Percentiles rank a stretch among this genome's conserved stretches.
Evolutionary conservation across 2,113 vertebrate species (phyloP).

Genomic region (Eulemur macaco): DNA sequence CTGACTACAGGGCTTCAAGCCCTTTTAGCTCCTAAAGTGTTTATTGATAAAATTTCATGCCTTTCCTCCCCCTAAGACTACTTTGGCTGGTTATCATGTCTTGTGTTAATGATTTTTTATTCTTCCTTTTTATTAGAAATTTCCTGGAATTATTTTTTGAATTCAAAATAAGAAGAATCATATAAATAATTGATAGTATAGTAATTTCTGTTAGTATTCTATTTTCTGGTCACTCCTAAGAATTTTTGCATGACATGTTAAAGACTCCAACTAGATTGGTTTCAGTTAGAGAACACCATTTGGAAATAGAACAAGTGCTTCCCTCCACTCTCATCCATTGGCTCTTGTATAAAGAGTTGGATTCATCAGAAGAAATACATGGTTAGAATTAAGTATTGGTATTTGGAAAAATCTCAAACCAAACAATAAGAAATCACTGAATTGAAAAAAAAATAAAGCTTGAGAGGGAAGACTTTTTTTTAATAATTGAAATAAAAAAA

Average conservation of each 20-base stretch:
- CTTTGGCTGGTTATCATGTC: background rate
- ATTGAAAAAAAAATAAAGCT: background rate
- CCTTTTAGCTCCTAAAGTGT: background rate
- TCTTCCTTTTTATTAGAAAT: background rate
- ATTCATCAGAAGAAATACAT: background rate
- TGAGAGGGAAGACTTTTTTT: background rate
- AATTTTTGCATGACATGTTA: background rate
- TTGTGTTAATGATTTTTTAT: background rate
- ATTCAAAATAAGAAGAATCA: slow-evolving; percentile 26
- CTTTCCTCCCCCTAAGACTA: background rate
- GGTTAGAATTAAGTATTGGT: background rate
- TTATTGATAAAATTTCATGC: background rate
- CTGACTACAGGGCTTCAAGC: background rate
- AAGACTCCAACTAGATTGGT: background rate
- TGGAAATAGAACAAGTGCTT: background rate
- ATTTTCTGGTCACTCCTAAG: background rate
- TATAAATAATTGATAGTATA: background rate
- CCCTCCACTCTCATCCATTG: background rate
- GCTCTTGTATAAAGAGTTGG: background rate
- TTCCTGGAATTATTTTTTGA: slow-evolving; percentile 14
- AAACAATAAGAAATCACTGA: background rate
- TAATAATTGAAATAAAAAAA: background rate
- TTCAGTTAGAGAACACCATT: background rate
- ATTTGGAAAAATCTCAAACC: slow-evolving; percentile 21
- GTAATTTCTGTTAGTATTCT: background rate